phyloP scores from a whole-genome alignment of 2,888 invertebrate species.

The Athrips mouffetella region DNA sequence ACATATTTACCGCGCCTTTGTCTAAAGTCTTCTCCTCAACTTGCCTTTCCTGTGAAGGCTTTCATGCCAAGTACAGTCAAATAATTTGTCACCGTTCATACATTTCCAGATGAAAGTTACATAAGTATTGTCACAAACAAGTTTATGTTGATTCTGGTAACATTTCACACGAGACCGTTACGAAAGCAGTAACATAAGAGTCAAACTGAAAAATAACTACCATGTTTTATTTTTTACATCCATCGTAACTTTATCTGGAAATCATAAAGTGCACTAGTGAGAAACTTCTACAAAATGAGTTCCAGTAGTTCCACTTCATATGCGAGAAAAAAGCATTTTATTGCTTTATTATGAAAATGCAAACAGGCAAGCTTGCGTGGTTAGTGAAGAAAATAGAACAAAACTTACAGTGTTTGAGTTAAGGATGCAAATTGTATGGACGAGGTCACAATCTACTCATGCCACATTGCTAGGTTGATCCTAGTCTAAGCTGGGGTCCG shows the following conservation, averaged over 20 bases:
- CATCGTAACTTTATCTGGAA: slow-evolving; percentile 3
- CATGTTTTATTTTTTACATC: no score
- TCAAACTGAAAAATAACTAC: no score
- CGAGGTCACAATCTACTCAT: not conserved
- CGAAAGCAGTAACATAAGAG: no score
- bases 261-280: slow-evolving; percentile 3
- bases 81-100: no score
- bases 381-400: slow-evolving; percentile 47
- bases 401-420: slow-evolving; percentile 16
- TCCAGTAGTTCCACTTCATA: not conserved
- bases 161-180: no score
- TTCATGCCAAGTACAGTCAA: no score
- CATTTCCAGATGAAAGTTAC: no score
- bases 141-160: no score
- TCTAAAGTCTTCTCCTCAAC: slow-evolving; percentile 28
- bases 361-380: slow-evolving; percentile 46
- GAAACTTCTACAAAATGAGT: slow-evolving; percentile 10
- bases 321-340: slow-evolving; percentile 38
- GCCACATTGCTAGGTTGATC: not conserved
- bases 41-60: slow-evolving; percentile 9
- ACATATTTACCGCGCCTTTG: slow-evolving; percentile 49
- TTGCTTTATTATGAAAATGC: slow-evolving; percentile 52
- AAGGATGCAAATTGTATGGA: not conserved
- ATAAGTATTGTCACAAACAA: no score
- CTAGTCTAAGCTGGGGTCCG: not conserved